These are phyloP conservation scores for Drosophila stalkeri DNA, from an alignment of 2,888 invertebrate genomes.

Conservation along the genomic window DNA sequence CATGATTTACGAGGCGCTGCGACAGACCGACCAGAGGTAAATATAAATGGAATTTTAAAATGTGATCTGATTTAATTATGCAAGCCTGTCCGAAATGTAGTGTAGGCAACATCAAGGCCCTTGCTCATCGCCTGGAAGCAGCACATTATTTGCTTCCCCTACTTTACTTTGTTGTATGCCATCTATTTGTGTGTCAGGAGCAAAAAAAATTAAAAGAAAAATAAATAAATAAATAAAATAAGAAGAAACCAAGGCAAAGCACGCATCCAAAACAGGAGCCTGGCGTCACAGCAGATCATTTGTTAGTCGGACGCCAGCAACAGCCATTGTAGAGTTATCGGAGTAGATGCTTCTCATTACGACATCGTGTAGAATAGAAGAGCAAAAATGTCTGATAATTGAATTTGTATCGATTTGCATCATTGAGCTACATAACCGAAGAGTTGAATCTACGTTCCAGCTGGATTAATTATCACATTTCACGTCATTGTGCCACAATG, in stretches of 20 bases:
- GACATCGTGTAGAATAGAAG: background rate
- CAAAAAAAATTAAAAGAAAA: background rate
- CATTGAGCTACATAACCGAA: background rate
- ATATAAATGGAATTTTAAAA: slow-evolving; percentile 83
- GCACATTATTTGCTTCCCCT: slow-evolving; percentile 20
- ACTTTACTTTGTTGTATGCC: slow-evolving; percentile 13
- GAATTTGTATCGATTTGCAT: slow-evolving; percentile 3
- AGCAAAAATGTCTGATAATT: background rate
- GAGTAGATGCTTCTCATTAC: slow-evolving; percentile 4
- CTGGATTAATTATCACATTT: background rate
- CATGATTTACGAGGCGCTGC: slow-evolving; percentile 80
- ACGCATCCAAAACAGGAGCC: slow-evolving; percentile 19
- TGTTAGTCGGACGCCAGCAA: slow-evolving; percentile 31
- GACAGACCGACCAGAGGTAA: slow-evolving; percentile 71
- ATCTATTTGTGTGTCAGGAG: slow-evolving; percentile 13
- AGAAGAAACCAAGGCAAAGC: slow-evolving; percentile 10
- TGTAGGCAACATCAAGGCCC: slow-evolving; percentile 21
- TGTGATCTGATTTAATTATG: slow-evolving; percentile 83
- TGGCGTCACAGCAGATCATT: slow-evolving; percentile 42
- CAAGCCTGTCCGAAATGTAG: slow-evolving; percentile 56
- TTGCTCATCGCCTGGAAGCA: slow-evolving; percentile 11
- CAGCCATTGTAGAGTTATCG: background rate
- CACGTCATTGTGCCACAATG: background rate
- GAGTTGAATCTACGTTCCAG: background rate
- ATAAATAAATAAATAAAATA: background rate